Conservation (phyloP, 1,140 invertebrate species). For the Hetaerina americana region DNA sequence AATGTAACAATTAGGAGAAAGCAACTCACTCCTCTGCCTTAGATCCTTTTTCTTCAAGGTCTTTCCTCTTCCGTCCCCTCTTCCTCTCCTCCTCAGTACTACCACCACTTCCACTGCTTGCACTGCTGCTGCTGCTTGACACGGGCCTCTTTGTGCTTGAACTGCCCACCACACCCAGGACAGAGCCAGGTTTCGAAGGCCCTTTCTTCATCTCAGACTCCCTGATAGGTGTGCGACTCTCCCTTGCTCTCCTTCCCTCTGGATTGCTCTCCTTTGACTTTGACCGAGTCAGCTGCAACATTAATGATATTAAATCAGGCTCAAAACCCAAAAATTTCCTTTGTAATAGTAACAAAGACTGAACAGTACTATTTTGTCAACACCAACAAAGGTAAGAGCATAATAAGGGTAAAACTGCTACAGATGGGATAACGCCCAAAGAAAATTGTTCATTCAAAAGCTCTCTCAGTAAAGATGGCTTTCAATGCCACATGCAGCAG, state of each 20-base stretch:
- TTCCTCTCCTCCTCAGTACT: constrained; percentile 31
- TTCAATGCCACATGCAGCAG: too few relatives aligned
- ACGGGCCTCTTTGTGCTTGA: constrained; percentile 27
- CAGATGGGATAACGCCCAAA: too few relatives aligned
- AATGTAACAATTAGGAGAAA: too few relatives aligned
- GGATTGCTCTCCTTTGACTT: constrained; percentile 20
- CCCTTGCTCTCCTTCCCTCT: constrained; percentile 18
- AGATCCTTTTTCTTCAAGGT: constrained; percentile 29
- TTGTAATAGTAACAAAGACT: too few relatives aligned
- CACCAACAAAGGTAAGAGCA: too few relatives aligned
- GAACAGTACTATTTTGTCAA: too few relatives aligned
- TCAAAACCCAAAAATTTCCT: too few relatives aligned
- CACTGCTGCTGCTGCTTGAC: background rate
- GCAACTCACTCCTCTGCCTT: constrained; percentile 20
- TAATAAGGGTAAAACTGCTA: too few relatives aligned
- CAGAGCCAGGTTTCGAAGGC: constrained; percentile 8
- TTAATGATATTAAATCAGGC: background rate
- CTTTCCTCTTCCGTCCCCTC: constrained; percentile 35
- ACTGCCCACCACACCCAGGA: background rate
- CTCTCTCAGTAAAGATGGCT: too few relatives aligned
- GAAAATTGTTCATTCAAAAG: too few relatives aligned
- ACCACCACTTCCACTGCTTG: background rate
- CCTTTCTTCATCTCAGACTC: constrained; percentile 32
- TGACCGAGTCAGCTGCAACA: background rate
- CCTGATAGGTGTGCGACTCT: constrained; percentile 24